Evolutionary conservation across 2,888 invertebrate genomes (phyloP), one percentile per base, ranked within the genome.

Genomic region (Acutogordius australiensis): DNA sequence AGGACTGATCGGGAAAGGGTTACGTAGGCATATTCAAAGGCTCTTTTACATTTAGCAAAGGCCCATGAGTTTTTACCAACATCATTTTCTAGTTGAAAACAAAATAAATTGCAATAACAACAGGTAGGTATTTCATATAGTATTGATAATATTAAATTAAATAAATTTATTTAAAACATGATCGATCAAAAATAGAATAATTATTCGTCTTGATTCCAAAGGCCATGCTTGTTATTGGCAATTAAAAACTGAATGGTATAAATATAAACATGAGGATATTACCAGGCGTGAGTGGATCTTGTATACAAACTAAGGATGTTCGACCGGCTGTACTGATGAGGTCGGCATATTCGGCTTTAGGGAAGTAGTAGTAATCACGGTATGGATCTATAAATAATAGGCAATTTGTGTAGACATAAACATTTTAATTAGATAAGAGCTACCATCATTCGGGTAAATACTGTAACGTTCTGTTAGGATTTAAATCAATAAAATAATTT

Each of bases 51-150:
- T 69, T 82, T 81, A 66, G 90, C 75, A 64, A 84, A 84, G 62
- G 87, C 87, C 72, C 90, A 91, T 67, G 90, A 90, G 70, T 88
- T 88, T 66, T 90, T 80, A 4, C 94, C 94, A 70, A 97, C 91
- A 72, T 94, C 94, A 72, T 97, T 97, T 64, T 82, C 87, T 71
- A 8, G 28, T 59, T n/a, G 2, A 62, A 28, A 30, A 62, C 4
- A 27, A 57, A 29, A 37, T 30, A 23, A 28, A 61, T 4, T 8
- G 29, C 59, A 23, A 1, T n/a, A n/a, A n/a, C n/a, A n/a, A n/a
- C n/a, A n/a, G n/a, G n/a, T n/a, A n/a, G n/a, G n/a, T n/a, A n/a
- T n/a, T n/a, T n/a, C n/a, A n/a, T n/a, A n/a, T n/a, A n/a, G n/a
- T n/a, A n/a, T n/a, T n/a, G n/a, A n/a, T n/a, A n/a, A n/a, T n/a